Conservation (phyloP, 2,888 invertebrate species). For the Cephus runcator region DNA sequence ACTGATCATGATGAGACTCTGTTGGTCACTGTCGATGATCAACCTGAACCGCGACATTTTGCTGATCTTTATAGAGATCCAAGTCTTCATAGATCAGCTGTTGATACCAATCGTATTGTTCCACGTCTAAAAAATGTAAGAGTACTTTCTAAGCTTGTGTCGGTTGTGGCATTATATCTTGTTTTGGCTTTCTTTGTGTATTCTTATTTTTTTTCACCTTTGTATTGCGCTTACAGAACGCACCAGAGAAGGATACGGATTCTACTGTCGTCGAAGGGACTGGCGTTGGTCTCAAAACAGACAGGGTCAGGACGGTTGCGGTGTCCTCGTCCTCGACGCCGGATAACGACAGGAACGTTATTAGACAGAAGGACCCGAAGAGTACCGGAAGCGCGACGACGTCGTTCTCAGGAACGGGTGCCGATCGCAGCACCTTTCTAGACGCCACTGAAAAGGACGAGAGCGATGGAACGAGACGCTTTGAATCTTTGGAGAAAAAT, state of each 20-base stretch:
- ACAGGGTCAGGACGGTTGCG: conserved; percentile 16
- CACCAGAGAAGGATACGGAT: conserved; percentile 63
- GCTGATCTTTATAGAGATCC: conserved; percentile 56
- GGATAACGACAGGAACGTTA: conserved; percentile 64
- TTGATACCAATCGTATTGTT: conserved; percentile 45
- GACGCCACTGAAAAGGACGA: conserved; percentile 65
- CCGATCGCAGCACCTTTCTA: conserved; percentile 24
- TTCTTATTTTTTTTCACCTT: not conserved
- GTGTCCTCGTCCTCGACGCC: conserved; percentile 45
- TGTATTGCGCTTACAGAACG: conserved; percentile 41
- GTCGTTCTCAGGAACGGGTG: not conserved
- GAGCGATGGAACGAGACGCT: conserved; percentile 33
- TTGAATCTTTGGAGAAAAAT: conserved; percentile 39
- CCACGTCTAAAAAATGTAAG: conserved; percentile 48
- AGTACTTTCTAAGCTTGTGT: not conserved
- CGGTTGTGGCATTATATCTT: not conserved
- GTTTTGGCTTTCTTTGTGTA: not conserved
- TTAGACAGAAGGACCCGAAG: not conserved
- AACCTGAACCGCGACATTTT: conserved; percentile 28
- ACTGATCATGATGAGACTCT: conserved; percentile 41
- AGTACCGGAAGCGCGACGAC: not conserved
- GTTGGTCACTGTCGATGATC: conserved; percentile 28
- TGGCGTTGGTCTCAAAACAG: conserved; percentile 10
- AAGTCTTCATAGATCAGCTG: conserved; percentile 54
- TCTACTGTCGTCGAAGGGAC: conserved; percentile 38